phyloP scores from a whole-genome alignment of 2,888 invertebrate genomes.

The Amphipoea lucens region DNA sequence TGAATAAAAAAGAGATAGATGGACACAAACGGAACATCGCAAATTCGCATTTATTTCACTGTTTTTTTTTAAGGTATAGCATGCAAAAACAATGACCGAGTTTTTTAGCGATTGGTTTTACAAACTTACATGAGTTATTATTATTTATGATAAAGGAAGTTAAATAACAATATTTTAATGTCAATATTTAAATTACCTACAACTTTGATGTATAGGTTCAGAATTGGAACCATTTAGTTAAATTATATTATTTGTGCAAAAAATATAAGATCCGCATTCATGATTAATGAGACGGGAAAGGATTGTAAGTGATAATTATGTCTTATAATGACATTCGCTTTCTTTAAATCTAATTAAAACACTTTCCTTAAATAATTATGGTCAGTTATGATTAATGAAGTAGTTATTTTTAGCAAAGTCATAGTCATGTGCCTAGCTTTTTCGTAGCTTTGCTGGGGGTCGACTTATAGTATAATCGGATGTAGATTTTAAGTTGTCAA shows the following conservation, averaged over 20 bases:
- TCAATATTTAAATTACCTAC: slow-evolving; percentile 40
- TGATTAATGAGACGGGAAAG: slow-evolving; percentile 47
- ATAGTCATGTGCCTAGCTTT: neutral
- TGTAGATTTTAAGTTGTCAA: neutral
- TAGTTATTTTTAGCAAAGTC: neutral
- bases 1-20: neutral
- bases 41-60: neutral
- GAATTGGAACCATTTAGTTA: slow-evolving; percentile 47
- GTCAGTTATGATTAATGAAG: slow-evolving; percentile 14
- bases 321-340: slow-evolving; percentile 29
- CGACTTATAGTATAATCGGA: neutral
- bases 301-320: slow-evolving; percentile 50
- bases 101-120: slow-evolving; percentile 12
- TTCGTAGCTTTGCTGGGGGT: neutral
- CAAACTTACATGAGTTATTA: neutral
- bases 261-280: slow-evolving; percentile 37
- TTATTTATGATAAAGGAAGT: slow-evolving; percentile 20
- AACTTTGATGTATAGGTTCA: slow-evolving; percentile 41
- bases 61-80: neutral
- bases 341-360: slow-evolving; percentile 17
- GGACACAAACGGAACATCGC: neutral
- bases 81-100: neutral
- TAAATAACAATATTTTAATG: slow-evolving; percentile 35
- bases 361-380: slow-evolving; percentile 12
- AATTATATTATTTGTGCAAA: slow-evolving; percentile 40